These are phyloP conservation scores for Megaceryle maxima DNA, from an alignment of 2,113 vertebrate genomes.

Conservation along the genomic window DNA sequence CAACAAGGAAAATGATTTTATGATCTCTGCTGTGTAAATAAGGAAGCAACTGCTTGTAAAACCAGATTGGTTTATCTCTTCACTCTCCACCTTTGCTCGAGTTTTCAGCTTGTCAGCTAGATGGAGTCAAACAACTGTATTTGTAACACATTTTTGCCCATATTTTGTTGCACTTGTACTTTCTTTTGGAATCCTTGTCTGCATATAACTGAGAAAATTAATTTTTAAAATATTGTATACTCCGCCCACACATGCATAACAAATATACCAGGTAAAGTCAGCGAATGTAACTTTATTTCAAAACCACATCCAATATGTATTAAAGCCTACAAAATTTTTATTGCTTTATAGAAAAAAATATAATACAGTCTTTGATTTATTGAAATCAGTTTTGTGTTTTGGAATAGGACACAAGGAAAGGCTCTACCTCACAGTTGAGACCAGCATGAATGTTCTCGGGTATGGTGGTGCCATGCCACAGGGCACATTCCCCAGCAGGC, in stretches of 20 bases:
- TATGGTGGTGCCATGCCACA: background rate
- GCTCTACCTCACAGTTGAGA: background rate
- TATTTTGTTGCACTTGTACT: background rate
- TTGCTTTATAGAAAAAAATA: background rate
- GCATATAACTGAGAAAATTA: background rate
- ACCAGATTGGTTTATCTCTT: background rate
- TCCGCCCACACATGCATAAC: background rate
- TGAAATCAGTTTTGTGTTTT: background rate
- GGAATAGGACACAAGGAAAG: background rate
- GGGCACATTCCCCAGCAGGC: background rate
- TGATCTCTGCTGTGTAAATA: background rate
- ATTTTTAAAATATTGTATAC: background rate
- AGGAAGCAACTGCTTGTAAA: background rate
- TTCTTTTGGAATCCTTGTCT: background rate
- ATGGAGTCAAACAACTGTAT: background rate
- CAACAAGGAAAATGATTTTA: background rate
- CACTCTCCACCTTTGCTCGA: background rate
- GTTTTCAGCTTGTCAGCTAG: background rate
- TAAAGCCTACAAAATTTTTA: background rate
- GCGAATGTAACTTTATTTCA: background rate
- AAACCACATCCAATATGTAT: background rate
- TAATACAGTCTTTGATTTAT: background rate
- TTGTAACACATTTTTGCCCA: background rate
- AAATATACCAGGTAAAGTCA: background rate
- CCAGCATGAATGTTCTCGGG: background rate